Evolutionary conservation across 2,888 invertebrate genomes (phyloP).

Genomic region (Craniophora ligustri): DNA sequence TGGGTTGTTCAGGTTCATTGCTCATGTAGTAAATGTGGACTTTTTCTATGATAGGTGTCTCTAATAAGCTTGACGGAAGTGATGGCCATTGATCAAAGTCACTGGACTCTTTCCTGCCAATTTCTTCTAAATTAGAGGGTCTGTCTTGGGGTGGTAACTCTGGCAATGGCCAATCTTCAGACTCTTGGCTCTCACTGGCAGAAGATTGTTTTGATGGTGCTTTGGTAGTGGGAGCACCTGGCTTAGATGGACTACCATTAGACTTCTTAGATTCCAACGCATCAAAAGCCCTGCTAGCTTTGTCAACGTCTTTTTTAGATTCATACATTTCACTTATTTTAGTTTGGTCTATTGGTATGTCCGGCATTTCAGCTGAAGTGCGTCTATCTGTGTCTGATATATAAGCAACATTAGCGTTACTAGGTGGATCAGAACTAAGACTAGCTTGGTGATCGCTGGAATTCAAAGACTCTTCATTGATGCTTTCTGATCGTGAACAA

Average conservation of each 20-base stretch:
- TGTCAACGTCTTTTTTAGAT: constrained; percentile 84
- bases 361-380: constrained; percentile 95
- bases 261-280: constrained; percentile 65
- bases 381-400: constrained; percentile 94
- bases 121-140: constrained; percentile 62
- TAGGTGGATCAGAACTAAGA: constrained; percentile 94
- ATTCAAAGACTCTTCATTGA: constrained; percentile 94
- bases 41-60: constrained; percentile 92
- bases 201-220: constrained; percentile 80
- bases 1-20: constrained; percentile 93
- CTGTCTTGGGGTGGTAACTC: constrained; percentile 90
- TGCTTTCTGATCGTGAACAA: constrained; percentile 94
- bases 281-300: constrained; percentile 65
- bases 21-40: constrained; percentile 94
- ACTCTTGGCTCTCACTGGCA: constrained; percentile 91
- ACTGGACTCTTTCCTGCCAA: constrained; percentile 85
- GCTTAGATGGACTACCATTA: constrained; percentile 68
- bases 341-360: constrained; percentile 93
- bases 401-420: constrained; percentile 92
- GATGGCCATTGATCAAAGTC: constrained; percentile 95
- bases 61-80: constrained; percentile 92
- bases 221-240: constrained; percentile 73
- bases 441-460: constrained; percentile 96
- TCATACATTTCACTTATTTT: constrained; percentile 89
- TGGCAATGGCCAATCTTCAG: constrained; percentile 93